Evolutionary conservation across 2,113 vertebrate species (phyloP).

Genomic region (Piprites chloris): DNA sequence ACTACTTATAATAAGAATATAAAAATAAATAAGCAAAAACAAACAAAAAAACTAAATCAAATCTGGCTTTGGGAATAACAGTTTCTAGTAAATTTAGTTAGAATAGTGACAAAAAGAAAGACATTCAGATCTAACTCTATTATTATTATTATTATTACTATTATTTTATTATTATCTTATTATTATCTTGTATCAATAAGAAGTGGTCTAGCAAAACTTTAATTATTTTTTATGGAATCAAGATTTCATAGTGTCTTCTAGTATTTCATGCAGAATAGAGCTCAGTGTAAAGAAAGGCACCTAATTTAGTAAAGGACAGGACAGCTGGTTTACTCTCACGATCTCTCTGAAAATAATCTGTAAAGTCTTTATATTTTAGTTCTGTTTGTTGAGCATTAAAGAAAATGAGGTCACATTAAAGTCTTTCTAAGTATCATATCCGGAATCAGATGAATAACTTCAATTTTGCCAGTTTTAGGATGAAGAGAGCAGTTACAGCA

Average conservation of each 20-base stretch:
- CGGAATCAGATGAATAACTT: conserved; percentile 43
- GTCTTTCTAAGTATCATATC: not conserved
- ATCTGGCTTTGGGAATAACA: accelerated
- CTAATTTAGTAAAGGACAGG: not conserved
- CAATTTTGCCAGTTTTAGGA: conserved; percentile 46
- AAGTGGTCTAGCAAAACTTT: not conserved
- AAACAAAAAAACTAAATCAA: accelerated
- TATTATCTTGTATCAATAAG: not conserved
- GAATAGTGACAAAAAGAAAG: not conserved
- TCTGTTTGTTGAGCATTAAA: not conserved
- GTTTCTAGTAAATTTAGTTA: not conserved
- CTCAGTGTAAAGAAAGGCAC: not conserved
- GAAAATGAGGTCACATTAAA: conserved; percentile 29
- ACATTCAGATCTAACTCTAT: accelerated
- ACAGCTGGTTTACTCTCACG: not conserved
- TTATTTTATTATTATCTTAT: too few species aligned
- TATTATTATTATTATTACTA: too few species aligned
- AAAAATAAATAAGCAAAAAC: too few species aligned
- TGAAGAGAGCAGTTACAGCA: not conserved
- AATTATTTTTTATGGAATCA: not conserved
- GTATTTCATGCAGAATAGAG: not conserved
- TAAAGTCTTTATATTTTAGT: not conserved
- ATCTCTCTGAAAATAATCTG: not conserved
- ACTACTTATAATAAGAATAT: not conserved
- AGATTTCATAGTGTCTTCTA: not conserved